Evolutionary conservation across 2,888 invertebrate genomes (phyloP).

Genomic region (Actias luna): DNA sequence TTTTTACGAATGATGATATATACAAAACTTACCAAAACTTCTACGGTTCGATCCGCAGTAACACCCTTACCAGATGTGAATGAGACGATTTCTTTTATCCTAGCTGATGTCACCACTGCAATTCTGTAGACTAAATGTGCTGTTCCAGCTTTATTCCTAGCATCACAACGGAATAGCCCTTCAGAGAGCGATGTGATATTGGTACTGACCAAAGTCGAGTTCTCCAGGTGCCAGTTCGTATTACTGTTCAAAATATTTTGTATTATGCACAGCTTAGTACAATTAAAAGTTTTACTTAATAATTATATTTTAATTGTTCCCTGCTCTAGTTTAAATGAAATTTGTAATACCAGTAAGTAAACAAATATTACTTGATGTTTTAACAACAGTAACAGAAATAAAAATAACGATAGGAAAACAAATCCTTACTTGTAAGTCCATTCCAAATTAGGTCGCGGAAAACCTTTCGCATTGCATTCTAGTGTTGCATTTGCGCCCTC

Average conservation of each 20-base stretch:
- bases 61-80: slow-evolving; percentile 40
- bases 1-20: not conserved
- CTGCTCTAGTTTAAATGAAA: too few species aligned
- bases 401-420: not conserved
- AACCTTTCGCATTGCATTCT: slow-evolving; percentile 68
- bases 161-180: slow-evolving; percentile 82
- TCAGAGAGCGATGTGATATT: slow-evolving; percentile 52
- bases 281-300: not conserved
- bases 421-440: slow-evolving; percentile 64
- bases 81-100: slow-evolving; percentile 41
- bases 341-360: too few species aligned
- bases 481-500: slow-evolving; percentile 65
- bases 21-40: slow-evolving; percentile 46
- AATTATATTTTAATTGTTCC: not conserved
- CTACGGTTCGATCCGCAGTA: slow-evolving; percentile 35
- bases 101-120: slow-evolving; percentile 59
- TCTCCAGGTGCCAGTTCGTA: slow-evolving; percentile 50
- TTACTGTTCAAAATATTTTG: slow-evolving; percentile 42
- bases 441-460: slow-evolving; percentile 64
- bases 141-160: slow-evolving; percentile 82
- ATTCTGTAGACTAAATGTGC: slow-evolving; percentile 75
- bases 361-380: too few species aligned
- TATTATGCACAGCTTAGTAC: not conserved
- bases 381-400: not conserved
- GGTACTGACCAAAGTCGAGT: slow-evolving; percentile 41